These are phyloP conservation scores for Bombycilla garrulus DNA, from an alignment of 2,113 vertebrate species.

Conservation along the genomic window DNA sequence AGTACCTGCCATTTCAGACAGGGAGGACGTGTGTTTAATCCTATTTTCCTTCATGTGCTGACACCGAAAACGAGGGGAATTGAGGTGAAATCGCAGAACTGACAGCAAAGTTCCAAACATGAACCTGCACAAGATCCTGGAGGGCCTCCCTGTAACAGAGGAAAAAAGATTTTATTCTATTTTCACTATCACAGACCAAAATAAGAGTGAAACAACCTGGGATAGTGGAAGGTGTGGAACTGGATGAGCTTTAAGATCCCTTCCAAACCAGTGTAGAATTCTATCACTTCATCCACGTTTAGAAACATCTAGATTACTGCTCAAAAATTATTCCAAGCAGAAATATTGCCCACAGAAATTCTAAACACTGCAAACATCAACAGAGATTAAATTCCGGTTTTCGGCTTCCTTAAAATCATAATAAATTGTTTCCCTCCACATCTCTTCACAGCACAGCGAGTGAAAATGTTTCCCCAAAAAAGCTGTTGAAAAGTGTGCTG, in stretches of 20 bases:
- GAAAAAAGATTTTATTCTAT: background rate
- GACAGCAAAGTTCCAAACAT: background rate
- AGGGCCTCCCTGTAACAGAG: background rate
- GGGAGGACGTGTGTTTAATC: background rate
- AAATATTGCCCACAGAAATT: background rate
- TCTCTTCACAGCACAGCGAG: background rate
- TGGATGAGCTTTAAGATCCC: background rate
- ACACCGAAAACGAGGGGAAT: background rate
- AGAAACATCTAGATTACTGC: background rate
- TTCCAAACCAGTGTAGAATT: background rate
- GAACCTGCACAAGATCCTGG: background rate
- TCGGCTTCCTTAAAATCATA: background rate
- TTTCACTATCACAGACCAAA: background rate
- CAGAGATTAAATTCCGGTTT: background rate
- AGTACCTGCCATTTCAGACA: background rate
- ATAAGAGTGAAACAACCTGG: background rate
- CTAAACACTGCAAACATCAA: background rate
- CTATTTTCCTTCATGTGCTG: background rate
- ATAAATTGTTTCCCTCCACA: background rate
- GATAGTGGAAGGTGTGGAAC: background rate
- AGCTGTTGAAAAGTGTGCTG: background rate
- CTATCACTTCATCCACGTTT: fast-evolving
- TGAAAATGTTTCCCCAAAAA: background rate
- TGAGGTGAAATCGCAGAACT: background rate
- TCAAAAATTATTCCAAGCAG: background rate